Evolutionary conservation across 2,113 vertebrate genomes (phyloP).

Genomic region (Ophiodon elongatus): DNA sequence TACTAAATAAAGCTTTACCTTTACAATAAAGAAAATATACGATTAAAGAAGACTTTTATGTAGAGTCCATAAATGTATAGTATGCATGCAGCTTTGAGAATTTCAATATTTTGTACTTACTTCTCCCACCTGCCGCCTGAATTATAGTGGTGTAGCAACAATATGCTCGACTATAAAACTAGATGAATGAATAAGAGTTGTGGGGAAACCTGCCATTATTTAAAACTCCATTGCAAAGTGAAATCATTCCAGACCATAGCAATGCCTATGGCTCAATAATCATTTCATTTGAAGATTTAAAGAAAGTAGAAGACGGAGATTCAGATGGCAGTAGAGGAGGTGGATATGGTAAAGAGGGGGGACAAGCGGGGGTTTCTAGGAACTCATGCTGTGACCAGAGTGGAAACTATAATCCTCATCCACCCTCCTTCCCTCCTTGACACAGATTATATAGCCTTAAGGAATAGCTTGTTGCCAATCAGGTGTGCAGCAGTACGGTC

Average conservation of each 20-base stretch:
- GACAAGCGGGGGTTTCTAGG: background rate
- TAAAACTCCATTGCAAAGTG: background rate
- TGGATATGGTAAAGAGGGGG: background rate
- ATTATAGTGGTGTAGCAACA: background rate
- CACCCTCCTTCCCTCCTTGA: conserved; percentile 37
- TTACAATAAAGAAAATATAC: background rate
- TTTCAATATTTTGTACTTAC: background rate
- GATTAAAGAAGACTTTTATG: background rate
- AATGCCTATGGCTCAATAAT: background rate
- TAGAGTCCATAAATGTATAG: background rate
- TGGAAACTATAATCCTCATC: conserved; percentile 72
- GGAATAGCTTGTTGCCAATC: no score
- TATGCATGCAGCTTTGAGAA: background rate
- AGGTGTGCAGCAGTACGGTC: no score
- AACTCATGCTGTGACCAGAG: conserved; percentile 20
- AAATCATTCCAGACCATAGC: background rate
- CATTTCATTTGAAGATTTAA: background rate
- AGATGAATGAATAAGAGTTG: background rate
- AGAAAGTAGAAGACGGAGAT: background rate
- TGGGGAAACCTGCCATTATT: background rate
- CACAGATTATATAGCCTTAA: no score
- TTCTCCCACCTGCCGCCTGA: background rate
- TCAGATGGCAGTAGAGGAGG: background rate
- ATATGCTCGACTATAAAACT: background rate
- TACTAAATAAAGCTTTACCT: no score